A percentile compares a stretch with the other conserved stretches of the same genome.
phyloP scores from a whole-genome alignment of 2,113 vertebrate species.

The Cheilinus undulatus region DNA sequence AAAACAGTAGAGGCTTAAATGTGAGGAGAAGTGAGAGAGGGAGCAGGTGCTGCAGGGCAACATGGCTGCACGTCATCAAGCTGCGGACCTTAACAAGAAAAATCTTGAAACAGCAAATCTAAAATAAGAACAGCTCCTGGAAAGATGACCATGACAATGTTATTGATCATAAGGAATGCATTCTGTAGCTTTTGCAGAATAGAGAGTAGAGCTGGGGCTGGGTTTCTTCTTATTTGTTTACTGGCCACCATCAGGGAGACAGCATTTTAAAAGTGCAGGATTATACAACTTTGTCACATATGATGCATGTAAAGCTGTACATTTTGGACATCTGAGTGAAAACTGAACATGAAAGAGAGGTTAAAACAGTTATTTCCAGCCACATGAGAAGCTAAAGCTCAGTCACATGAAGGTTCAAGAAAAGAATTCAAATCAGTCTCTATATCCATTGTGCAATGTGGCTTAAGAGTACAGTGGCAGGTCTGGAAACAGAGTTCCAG shows the following conservation, averaged over 20 bases:
- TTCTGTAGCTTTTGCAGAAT: slow-evolving; percentile 9
- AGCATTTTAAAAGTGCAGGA: neutral
- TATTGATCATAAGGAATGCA: neutral
- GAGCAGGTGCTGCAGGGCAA: slow-evolving; percentile 30
- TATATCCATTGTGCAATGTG: neutral
- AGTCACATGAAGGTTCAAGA: slow-evolving; percentile 25
- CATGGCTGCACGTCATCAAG: neutral
- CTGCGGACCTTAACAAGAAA: slow-evolving; percentile 9
- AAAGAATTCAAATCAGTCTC: slow-evolving; percentile 20
- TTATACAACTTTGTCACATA: too few species aligned
- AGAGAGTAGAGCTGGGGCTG: neutral
- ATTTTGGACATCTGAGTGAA: neutral
- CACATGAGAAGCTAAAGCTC: neutral
- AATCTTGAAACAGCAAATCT: neutral
- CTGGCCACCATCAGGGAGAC: too few species aligned
- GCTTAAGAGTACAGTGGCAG: neutral
- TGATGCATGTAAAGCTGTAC: neutral
- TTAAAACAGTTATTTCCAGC: neutral
- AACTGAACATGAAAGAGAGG: neutral
- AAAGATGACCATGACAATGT: neutral
- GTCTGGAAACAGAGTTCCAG: slow-evolving; percentile 3
- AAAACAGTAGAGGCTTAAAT: slow-evolving; percentile 8
- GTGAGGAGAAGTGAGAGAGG: neutral
- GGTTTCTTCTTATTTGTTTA: neutral
- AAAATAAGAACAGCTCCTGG: neutral